Conservation (phyloP, 2,797 vertebrate genomes). For the Gallinago nigripennis region DNA sequence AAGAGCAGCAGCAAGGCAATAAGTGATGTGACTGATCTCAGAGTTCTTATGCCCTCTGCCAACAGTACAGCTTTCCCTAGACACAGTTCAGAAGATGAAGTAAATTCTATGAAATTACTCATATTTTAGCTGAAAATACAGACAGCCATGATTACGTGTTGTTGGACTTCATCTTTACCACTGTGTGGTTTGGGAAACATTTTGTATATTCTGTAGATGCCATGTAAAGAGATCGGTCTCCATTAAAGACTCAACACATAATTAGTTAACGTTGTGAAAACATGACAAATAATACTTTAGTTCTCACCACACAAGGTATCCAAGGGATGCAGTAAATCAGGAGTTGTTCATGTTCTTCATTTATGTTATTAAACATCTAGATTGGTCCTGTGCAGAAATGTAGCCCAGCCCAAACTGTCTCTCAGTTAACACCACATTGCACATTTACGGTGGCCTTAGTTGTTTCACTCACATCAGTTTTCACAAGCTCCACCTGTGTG, state of each 20-base stretch:
- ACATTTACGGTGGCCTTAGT: background rate
- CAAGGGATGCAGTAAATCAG: background rate
- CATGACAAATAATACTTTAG: background rate
- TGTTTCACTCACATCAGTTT: background rate
- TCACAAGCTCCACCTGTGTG: background rate
- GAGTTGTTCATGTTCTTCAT: background rate
- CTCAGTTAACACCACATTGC: background rate
- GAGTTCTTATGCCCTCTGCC: background rate
- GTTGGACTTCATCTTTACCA: background rate
- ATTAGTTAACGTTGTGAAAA: background rate
- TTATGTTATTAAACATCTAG: background rate
- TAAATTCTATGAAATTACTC: background rate
- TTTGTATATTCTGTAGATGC: background rate
- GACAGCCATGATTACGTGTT: background rate
- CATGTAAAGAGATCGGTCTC: background rate
- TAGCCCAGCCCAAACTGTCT: background rate
- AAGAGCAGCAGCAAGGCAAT: background rate
- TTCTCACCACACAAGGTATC: background rate
- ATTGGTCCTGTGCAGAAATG: background rate
- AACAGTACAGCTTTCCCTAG: background rate
- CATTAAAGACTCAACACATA: background rate
- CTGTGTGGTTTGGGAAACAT: background rate
- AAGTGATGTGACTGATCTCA: background rate
- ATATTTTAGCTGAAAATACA: background rate
- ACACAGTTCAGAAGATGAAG: background rate